Percentiles rank a stretch among this genome's conserved stretches.
phyloP scores from a whole-genome alignment of 2,113 vertebrate species.

The Oplegnathus fasciatus region DNA sequence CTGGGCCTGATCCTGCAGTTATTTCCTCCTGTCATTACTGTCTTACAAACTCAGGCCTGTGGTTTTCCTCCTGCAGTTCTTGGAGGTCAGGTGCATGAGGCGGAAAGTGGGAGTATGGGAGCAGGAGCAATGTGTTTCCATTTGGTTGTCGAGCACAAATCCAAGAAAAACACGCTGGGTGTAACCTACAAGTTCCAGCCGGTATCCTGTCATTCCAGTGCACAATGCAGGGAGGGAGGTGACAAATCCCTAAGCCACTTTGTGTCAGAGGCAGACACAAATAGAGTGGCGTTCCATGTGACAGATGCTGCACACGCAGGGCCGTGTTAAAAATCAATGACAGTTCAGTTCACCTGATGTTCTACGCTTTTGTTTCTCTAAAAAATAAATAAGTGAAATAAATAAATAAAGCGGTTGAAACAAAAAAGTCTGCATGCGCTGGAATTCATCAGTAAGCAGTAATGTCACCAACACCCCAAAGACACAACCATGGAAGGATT shows the following conservation, averaged over 20 bases:
- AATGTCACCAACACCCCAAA: conserved; percentile 46
- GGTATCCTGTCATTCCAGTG: conserved; percentile 81
- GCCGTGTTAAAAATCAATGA: conserved; percentile 55
- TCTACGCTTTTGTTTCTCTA: conserved; percentile 24
- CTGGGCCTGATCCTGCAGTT: conserved; percentile 60
- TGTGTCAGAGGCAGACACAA: conserved; percentile 70
- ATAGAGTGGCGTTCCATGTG: conserved; percentile 65
- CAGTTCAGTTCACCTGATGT: conserved; percentile 52
- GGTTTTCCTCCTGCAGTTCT: conserved; percentile 14
- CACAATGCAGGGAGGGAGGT: conserved; percentile 77
- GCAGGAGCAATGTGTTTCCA: conserved; percentile 57
- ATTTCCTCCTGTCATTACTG: conserved; percentile 35
- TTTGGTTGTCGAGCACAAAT: conserved; percentile 63
- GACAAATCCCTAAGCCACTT: conserved; percentile 76
- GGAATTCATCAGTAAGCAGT: conserved; percentile 27
- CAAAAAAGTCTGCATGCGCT: conserved; percentile 1
- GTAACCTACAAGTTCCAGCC: conserved; percentile 76
- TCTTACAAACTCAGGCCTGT: conserved; percentile 31
- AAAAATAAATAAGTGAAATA: conserved; percentile 25
- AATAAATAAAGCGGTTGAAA: conserved; percentile 31
- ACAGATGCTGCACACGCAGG: conserved; percentile 63
- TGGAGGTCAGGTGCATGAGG: conserved; percentile 49
- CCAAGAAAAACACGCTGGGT: conserved; percentile 76
- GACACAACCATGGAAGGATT: conserved; percentile 18
- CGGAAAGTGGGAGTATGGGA: conserved; percentile 25